These are phyloP conservation scores for Epinephelus cyanopodus DNA, from an alignment of 2,113 vertebrate species.

Conservation along the genomic window DNA sequence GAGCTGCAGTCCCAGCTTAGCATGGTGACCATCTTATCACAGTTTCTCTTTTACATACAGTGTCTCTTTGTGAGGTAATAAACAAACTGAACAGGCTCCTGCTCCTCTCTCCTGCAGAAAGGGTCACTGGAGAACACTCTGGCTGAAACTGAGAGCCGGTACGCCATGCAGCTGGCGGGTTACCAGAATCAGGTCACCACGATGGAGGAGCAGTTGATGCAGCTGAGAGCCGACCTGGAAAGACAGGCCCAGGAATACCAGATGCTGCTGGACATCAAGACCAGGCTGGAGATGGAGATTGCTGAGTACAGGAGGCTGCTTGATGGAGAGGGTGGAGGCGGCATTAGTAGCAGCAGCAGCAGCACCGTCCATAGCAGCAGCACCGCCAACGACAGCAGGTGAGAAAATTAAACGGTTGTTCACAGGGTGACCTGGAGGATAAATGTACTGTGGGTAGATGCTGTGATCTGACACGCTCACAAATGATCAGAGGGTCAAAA, in stretches of 20 bases:
- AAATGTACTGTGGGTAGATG: too few relatives aligned
- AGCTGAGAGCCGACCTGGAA: slow-evolving; percentile 82
- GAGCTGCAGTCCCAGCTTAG: slow-evolving; percentile 89
- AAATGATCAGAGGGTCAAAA: too few relatives aligned
- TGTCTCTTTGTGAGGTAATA: accelerated
- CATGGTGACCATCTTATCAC: slow-evolving; percentile 77
- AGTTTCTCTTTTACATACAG: background rate
- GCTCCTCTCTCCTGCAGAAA: slow-evolving; percentile 81
- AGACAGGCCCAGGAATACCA: slow-evolving; percentile 88
- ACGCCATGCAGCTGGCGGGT: slow-evolving; percentile 77
- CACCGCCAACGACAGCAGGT: background rate
- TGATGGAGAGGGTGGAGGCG: background rate
- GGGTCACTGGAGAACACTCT: slow-evolving; percentile 85
- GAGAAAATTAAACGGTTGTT: background rate
- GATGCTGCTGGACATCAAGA: slow-evolving; percentile 88
- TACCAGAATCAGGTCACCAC: slow-evolving; percentile 84
- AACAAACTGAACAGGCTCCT: background rate
- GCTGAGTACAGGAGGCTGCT: too few relatives aligned
- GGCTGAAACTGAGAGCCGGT: slow-evolving; percentile 85
- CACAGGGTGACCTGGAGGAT: background rate
- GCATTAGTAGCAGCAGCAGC: background rate
- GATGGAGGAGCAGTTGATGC: slow-evolving; percentile 84
- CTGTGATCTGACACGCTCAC: too few relatives aligned
- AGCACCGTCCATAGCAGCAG: background rate
- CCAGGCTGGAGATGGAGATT: slow-evolving; percentile 88